Evolutionary conservation across 1,140 invertebrate species (phyloP), one percentile per base, ranked within the genome.

Genomic region (Frieseomelitta varia): DNA sequence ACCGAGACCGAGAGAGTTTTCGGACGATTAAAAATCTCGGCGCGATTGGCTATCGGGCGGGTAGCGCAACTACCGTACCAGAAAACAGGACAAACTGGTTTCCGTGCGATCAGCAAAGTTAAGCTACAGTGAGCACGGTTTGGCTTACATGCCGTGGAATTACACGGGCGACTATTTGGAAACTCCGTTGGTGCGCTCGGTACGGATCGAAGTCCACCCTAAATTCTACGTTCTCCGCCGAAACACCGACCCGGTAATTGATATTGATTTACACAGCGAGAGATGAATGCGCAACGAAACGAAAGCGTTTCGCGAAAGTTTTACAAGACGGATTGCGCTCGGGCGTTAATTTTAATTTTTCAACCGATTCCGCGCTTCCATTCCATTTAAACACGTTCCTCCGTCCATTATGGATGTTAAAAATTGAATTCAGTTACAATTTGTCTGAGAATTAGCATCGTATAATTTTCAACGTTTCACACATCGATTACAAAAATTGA

Each of bases 11-110:
- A 8, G 19, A 39, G 30, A 76, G 12, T n/a, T 11, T 4, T 39
- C 21, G 11, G n/a, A 61, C 68, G 55, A 80, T 72, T 24, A 65
- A 67, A 78, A 78, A 78, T 78, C 47, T 34, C 63, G 67, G n/a
- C 17, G 17, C 1, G 27, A 17, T 4, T 30, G 17, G 47, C 8
- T 61, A 14, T 21, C 21, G 61, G 39, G 39, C 39, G 39, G 8
- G 56, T 10, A 4, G 15, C 30, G 19, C 51, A 53, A 65, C 55
- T 39, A 24, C 30, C 17, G 19, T 19, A 63, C 1, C 51, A 51
- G 63, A 24, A 6, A 67, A 19, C 21, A n/a, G 34, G 55, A 39
- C 24, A 65, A 78, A 53, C 63, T 79, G 63, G 19, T 53, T 79
- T 34, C 53, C 77, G 51, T 55, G 21, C 65, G 51, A 68, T 68